Evolutionary conservation across 2,888 invertebrate species (phyloP).

Genomic region (Lithophane ornitopus): DNA sequence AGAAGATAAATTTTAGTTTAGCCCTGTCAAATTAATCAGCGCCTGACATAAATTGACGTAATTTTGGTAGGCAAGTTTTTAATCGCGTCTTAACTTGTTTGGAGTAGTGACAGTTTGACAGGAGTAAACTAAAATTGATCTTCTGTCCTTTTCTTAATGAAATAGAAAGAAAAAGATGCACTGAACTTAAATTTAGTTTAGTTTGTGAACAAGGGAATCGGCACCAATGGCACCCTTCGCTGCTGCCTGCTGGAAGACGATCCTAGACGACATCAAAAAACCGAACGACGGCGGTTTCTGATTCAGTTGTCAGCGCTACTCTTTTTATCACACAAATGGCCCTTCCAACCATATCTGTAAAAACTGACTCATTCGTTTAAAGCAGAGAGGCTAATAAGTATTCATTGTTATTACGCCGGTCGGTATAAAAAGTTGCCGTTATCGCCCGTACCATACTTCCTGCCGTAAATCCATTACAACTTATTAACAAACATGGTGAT

Average conservation of each 20-base stretch:
- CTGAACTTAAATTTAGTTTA: too few species aligned
- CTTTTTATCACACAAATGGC: background rate
- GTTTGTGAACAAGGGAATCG: too few species aligned
- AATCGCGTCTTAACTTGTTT: too few species aligned
- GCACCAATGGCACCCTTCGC: background rate
- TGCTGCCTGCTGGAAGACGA: background rate
- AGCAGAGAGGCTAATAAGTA: slow-evolving; percentile 50
- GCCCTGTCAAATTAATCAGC: too few species aligned
- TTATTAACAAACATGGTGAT: slow-evolving; percentile 74
- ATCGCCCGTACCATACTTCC: slow-evolving; percentile 71
- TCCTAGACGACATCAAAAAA: background rate
- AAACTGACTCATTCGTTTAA: slow-evolving; percentile 57
- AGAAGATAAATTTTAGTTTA: too few species aligned
- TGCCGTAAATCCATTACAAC: slow-evolving; percentile 71
- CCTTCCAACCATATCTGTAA: slow-evolving; percentile 11
- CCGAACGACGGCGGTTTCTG: background rate
- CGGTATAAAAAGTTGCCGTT: slow-evolving; percentile 59
- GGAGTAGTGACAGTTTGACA: too few species aligned
- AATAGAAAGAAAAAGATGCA: too few species aligned
- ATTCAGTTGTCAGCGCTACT: background rate
- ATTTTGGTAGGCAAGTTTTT: too few species aligned
- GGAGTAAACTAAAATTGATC: too few species aligned
- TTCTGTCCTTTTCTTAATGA: too few species aligned
- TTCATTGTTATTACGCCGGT: slow-evolving; percentile 59
- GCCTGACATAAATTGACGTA: too few species aligned